Base-by-base conservation (phyloP, 2,888 invertebrate species). In the Nephrotoma appendiculata region DNA sequence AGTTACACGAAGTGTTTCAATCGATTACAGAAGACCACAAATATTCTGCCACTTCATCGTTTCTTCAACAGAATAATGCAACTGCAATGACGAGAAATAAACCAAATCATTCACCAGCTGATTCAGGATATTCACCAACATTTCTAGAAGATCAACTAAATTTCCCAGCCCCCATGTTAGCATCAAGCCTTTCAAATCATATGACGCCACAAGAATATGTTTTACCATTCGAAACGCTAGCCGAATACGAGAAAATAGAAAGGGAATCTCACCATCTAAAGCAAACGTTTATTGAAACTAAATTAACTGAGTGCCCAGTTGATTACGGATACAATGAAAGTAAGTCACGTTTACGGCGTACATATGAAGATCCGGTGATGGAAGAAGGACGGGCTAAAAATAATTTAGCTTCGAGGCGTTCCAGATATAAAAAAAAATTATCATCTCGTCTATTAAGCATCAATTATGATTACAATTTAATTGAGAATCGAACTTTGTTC, bases 121-220 rank as follows among this genome's bases (percentile, higher is more conserved):
- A 85, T 85, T 85, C 85, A 19, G 42, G 85, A 19, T 85, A 84
- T 43, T 84, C 84, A 42, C 84, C 84, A 84, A 84, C 85, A 9
- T 85, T 44, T 45, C 6, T 84, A 2, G 84, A 84, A 84, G 85
- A 85, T 19, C 31, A 44, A 44, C 9, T 44, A 45, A 42, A 84
- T 42, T 44, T 85, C n/a, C 42, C 85, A 19, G 85, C 45, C 1
- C 85, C 85, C 44, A 43, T 85, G 2, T 19, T 85, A 7, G 41
- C 43, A 42, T 41, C 84, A 84, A 84, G 42, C 11, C 19, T 44
- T 19, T 11, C 11, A 19, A 19, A 45, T 19, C 15, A 85, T 19
- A 43, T 44, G 42, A 11, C 42, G 5, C 42, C 19, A 44, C 42
- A 42, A 43, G 44, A 19, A 19, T 15, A 9, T 19, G 11, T 5